Evolutionary conservation across 2,797 vertebrate genomes (phyloP).

Genomic region (Aphelocoma californica): DNA sequence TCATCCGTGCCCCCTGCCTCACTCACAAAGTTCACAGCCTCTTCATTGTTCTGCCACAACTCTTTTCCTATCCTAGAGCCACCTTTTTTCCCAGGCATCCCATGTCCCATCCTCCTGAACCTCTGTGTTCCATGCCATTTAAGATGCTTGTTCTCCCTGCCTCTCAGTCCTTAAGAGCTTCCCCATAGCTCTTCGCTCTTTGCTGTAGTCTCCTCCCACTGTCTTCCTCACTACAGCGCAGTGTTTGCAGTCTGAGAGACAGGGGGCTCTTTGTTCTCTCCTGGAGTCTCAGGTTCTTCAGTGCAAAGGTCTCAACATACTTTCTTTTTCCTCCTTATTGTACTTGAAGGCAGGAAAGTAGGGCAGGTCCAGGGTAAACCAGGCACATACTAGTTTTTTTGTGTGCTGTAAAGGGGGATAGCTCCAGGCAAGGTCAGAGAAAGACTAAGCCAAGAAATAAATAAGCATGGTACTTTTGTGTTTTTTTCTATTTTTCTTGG

Average conservation of each 20-base stretch:
- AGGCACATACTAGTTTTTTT: neutral
- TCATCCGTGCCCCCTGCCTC: accelerated
- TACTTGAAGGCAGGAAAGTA: neutral
- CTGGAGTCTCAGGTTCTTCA: neutral
- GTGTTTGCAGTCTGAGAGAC: neutral
- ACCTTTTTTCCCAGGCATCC: neutral
- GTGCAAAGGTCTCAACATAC: neutral
- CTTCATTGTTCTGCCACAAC: neutral
- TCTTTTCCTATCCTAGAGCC: neutral
- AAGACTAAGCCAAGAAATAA: neutral
- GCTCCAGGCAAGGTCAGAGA: slow-evolving; percentile 3
- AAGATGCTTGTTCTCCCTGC: neutral
- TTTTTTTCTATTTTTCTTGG: neutral
- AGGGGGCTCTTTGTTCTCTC: neutral
- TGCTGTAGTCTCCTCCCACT: neutral
- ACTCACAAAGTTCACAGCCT: neutral
- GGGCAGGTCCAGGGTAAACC: neutral
- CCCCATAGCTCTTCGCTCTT: neutral
- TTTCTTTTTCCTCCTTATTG: neutral
- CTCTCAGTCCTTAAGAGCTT: neutral
- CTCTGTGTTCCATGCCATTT: neutral
- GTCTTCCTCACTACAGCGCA: neutral
- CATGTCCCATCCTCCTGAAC: neutral
- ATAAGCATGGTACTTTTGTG: neutral
- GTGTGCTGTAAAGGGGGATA: neutral